Percentiles rank a stretch among this genome's conserved stretches.
phyloP scores from a whole-genome alignment of 2,113 vertebrate species.

The Cygnus buccinator region DNA sequence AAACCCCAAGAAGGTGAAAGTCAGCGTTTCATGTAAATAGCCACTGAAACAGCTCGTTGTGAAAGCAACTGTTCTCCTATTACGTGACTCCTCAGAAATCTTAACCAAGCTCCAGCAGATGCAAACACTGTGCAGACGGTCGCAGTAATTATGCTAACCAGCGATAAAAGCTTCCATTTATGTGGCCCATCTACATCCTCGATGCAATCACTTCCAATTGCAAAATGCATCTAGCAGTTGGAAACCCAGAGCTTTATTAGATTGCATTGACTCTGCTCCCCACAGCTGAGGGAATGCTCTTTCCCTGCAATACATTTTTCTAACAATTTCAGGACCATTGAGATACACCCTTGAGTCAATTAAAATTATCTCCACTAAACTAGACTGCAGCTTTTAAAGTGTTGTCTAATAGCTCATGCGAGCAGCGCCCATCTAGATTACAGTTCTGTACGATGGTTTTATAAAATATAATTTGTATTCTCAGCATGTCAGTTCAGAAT shows the following conservation, averaged over 20 bases:
- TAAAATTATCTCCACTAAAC: conserved; percentile 72
- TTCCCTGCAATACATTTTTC: conserved; percentile 49
- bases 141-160: conserved; percentile 52
- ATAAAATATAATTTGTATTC: conserved; percentile 65
- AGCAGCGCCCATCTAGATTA: conserved; percentile 16
- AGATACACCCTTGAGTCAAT: conserved; percentile 69
- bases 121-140: conserved; percentile 28
- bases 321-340: conserved; percentile 58
- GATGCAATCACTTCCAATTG: conserved; percentile 35
- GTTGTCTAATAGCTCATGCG: conserved; percentile 40
- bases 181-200: conserved; percentile 28
- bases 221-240: conserved; percentile 52
- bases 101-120: conserved; percentile 43
- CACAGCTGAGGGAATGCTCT: conserved; percentile 45
- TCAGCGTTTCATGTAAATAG: not conserved
- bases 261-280: conserved; percentile 40
- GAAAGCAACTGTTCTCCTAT: not conserved
- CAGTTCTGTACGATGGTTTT: not conserved
- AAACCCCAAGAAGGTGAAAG: not conserved
- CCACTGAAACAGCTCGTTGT: not conserved
- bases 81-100: conserved; percentile 9
- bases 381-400: conserved; percentile 64
- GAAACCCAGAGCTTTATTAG: conserved; percentile 51
- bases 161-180: conserved; percentile 58
- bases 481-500: conserved; percentile 32